Evolutionary conservation across 2,797 vertebrate genomes (phyloP).

Genomic region (Malurus leucopterus): DNA sequence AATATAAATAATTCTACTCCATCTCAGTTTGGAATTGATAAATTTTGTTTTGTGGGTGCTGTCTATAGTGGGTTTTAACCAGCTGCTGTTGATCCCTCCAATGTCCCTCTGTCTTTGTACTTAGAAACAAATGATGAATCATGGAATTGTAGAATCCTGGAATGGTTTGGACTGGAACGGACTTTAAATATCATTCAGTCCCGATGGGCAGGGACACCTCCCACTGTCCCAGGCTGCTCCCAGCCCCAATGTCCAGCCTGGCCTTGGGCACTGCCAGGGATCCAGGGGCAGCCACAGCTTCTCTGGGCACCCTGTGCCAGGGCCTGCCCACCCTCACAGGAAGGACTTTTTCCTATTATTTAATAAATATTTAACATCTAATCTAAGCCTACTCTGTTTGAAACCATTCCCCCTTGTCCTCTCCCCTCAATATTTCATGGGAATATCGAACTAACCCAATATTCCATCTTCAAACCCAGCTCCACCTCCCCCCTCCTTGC

Average conservation of each 20-base stretch:
- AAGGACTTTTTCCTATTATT: not conserved
- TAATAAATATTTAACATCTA: not conserved
- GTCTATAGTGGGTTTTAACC: not conserved
- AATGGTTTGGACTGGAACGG: not conserved
- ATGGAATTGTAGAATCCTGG: rapidly evolving
- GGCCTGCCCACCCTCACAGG: rapidly evolving
- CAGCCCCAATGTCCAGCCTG: rapidly evolving
- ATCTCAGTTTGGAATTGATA: not conserved
- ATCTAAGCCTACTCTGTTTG: not conserved
- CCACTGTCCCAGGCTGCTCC: not conserved
- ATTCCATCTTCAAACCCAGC: not conserved
- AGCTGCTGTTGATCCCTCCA: not conserved
- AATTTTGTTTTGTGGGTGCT: not conserved
- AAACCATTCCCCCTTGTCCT: not conserved
- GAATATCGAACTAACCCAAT: not conserved
- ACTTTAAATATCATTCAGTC: rapidly evolving
- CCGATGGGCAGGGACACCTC: not conserved
- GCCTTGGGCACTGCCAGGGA: not conserved
- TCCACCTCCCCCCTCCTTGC: not conserved
- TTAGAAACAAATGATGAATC: not conserved
- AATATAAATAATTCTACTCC: not conserved
- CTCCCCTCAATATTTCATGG: not conserved
- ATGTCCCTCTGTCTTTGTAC: not conserved
- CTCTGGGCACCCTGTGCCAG: not conserved
- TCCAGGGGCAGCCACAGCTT: not conserved